Base-by-base conservation (phyloP, 2,797 vertebrate species). In the Bryconaethiops microstoma region DNA sequence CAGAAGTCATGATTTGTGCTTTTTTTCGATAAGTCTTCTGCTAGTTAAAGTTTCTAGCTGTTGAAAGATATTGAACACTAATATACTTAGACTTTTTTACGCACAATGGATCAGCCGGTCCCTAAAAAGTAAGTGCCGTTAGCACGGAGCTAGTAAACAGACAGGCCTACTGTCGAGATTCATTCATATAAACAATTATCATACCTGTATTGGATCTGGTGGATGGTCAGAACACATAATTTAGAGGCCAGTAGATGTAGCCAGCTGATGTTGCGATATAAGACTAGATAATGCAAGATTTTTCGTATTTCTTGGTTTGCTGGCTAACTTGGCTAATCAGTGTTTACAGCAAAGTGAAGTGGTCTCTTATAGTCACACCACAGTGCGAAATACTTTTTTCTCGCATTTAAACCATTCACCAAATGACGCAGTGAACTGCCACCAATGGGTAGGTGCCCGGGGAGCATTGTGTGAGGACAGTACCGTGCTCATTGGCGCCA, bases 71-170 rank as follows among this genome's bases (percentile, higher is more conserved):
- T 14, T 12, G 2, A 1, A 68, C 72, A 72, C 12, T 54, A 52
- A n/a, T 79, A 68, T 12, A 54, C 55, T 78, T 55, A 5, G 35
- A 62, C 17, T 19, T 50, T 68, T 45, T 74, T 65, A 52, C 12
- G 7, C 52, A 68, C 6, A 63, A 87, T 87, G 86, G 86, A 87
- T 68, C 83, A 85, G 62, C 74, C 86, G 13, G 84, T 83, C 60
- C 83, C 83, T 57, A 87, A 82, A 85, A 85, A 85, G 86, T 87
- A 85, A 85, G 85, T 17, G 17, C 2, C 25, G 77, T 57, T 72
- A 69, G 79, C 39, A 14, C 62, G n/a, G 5, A 42, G 79, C 71
- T 79, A 84, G 75, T 69, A 21, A 74, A 48, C 45, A 48, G 5
- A 48, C 45, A 48, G 83, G 86, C 83, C 86, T 70, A 4, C 17